Evolutionary conservation across 2,888 invertebrate species (phyloP), one percentile per base, ranked within the genome.

Genomic region (Erebia aethiops): DNA sequence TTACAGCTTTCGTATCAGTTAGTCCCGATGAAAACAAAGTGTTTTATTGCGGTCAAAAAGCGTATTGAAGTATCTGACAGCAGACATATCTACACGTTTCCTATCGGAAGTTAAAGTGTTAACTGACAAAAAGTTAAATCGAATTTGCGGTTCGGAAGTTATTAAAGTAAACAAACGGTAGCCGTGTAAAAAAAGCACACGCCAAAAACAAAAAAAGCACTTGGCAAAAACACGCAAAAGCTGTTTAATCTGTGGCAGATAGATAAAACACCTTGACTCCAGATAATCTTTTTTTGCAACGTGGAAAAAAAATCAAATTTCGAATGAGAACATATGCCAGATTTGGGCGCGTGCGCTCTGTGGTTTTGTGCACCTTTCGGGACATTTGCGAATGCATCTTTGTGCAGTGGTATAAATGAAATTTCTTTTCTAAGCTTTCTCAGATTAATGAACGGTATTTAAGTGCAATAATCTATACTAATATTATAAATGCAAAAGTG

Each of bases 301-400:
- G 81, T 81, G 81, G 67, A 74, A 69, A 71, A n/a, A 72, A 74
- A 65, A 52, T 74, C 70, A 64, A 69, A 81, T 83, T 79, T 78
- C 79, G 80, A 79, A 81, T 78, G 80, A 74, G 75, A 84, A 82
- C 88, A 89, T 84, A 85, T 87, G 87, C 82, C 80, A 75, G 74
- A 65, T 70, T 64, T 58, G 70, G 73, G 80, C 89, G 88, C 89
- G 88, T 88, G 90, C 87, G 85, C 82, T 69, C 63, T 72, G 74
- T 75, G 65, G 76, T 75, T 81, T 81, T 60, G 81, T 84, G 85
- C 91, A 91, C 91, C 91, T 91, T 91, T 88, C 56, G 81, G 79
- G 84, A 83, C 87, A 88, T 91, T 90, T 88, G 89, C 83, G 75
- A 82, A 81, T 75, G 80, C 77, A 74, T 76, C 67, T 76, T 77